These are phyloP conservation scores for Hyla sarda DNA, from an alignment of 2,113 vertebrate species.

Conservation along the genomic window DNA sequence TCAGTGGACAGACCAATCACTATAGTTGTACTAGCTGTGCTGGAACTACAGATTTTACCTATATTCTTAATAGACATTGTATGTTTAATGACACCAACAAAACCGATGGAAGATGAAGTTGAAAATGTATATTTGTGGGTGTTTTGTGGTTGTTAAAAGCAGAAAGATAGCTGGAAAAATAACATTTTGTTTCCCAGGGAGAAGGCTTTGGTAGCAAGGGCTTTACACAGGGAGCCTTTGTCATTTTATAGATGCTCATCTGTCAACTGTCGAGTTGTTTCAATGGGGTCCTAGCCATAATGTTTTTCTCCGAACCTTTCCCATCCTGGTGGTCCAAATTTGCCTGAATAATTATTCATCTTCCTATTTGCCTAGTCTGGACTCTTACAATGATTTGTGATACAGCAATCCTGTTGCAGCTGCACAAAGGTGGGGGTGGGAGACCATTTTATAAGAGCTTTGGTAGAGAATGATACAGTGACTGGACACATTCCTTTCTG, in stretches of 20 bases:
- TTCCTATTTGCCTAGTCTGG: constrained; percentile 79
- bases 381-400: constrained; percentile 71
- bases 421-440: constrained; percentile 59
- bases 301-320: constrained; percentile 82
- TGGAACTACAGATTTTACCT: background rate
- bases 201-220: constrained; percentile 69
- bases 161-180: constrained; percentile 75
- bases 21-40: constrained; percentile 3
- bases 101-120: background rate
- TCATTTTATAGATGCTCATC: constrained; percentile 86
- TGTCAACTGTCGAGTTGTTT: constrained; percentile 84
- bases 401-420: constrained; percentile 69
- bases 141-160: constrained; percentile 65
- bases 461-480: constrained; percentile 24
- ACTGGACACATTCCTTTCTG: background rate
- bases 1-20: constrained; percentile 15
- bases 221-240: constrained; percentile 78
- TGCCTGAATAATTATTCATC: constrained; percentile 72
- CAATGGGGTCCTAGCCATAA: constrained; percentile 75
- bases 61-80: background rate
- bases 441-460: background rate
- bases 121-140: constrained; percentile 52
- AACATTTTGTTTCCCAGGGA: constrained; percentile 86
- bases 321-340: constrained; percentile 78
- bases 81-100: constrained; percentile 48